Percentiles rank a stretch among this genome's conserved stretches.
These are phyloP conservation scores for Diachrysia chrysitis DNA, from an alignment of 2,888 invertebrate species.

Conservation along the genomic window DNA sequence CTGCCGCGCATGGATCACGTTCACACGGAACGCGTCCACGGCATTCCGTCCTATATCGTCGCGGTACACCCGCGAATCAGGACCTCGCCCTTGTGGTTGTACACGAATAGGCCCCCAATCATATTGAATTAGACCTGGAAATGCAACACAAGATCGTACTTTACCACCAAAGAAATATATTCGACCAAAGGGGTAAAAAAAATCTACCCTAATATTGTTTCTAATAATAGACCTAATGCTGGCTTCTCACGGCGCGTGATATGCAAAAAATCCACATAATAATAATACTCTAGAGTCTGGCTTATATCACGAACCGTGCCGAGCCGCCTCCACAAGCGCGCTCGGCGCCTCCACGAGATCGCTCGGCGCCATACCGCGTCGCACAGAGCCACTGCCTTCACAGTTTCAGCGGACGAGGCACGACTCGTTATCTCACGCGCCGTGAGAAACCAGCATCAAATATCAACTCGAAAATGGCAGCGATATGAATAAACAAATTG, in stretches of 20 bases:
- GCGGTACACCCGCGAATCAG: slow-evolving; percentile 99
- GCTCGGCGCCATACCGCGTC: too few relatives aligned
- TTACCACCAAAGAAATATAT: background rate
- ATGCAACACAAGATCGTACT: background rate
- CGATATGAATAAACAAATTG: slow-evolving; percentile 35
- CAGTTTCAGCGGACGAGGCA: too few relatives aligned
- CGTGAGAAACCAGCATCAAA: too few relatives aligned
- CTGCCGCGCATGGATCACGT: slow-evolving; percentile 99
- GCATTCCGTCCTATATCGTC: slow-evolving; percentile 99
- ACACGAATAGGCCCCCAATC: slow-evolving; percentile 99
- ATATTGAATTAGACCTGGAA: slow-evolving; percentile 88
- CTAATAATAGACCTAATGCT: too few relatives aligned
- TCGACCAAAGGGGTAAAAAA: background rate
- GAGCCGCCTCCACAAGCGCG: too few relatives aligned
- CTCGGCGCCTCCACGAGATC: too few relatives aligned
- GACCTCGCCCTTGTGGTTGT: slow-evolving; percentile 99
- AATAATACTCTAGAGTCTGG: too few relatives aligned
- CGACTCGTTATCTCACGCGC: too few relatives aligned
- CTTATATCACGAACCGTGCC: too few relatives aligned
- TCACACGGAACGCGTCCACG: slow-evolving; percentile 99
- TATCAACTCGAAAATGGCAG: slow-evolving; percentile 13
- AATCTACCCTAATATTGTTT: slow-evolving; percentile 36
- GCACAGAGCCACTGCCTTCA: too few relatives aligned
- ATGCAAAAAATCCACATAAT: too few relatives aligned
- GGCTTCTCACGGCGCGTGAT: too few relatives aligned